Evolutionary conservation across 2,797 vertebrate species (phyloP).

Genomic region (Mormyrops attenuatus): DNA sequence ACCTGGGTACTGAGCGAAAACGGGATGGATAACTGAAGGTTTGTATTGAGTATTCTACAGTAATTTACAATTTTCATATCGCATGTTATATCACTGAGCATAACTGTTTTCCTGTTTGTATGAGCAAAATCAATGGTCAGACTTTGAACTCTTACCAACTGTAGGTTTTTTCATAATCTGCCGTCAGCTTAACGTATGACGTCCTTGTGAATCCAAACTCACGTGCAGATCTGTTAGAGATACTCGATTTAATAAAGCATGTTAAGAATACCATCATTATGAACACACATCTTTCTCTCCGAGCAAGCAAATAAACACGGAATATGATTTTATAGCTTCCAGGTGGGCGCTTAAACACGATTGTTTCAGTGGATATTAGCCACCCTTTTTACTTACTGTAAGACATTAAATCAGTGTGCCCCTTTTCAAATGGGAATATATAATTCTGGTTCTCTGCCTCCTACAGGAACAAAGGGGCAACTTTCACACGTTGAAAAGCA

Average conservation of each 20-base stretch:
- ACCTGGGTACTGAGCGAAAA: background rate
- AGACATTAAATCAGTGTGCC: background rate
- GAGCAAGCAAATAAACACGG: background rate
- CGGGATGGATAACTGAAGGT: background rate
- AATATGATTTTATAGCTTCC: background rate
- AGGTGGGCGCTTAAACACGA: background rate
- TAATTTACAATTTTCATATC: background rate
- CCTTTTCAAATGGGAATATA: background rate
- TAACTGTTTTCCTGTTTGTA: background rate
- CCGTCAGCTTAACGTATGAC: background rate
- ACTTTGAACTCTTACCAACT: conserved; percentile 13
- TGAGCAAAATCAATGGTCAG: background rate
- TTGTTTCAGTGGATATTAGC: background rate
- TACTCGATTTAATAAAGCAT: background rate
- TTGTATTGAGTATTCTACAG: background rate
- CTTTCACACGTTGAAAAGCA: background rate
- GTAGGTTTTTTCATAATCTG: background rate
- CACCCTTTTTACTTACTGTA: background rate
- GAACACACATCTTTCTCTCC: background rate
- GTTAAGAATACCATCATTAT: background rate
- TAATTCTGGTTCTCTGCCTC: background rate
- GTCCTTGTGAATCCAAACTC: background rate
- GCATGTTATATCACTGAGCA: background rate
- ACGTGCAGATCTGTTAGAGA: background rate
- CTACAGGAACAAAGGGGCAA: background rate